Conservation (phyloP, 2,888 invertebrate genomes). For the Luffia ferchaultella region DNA sequence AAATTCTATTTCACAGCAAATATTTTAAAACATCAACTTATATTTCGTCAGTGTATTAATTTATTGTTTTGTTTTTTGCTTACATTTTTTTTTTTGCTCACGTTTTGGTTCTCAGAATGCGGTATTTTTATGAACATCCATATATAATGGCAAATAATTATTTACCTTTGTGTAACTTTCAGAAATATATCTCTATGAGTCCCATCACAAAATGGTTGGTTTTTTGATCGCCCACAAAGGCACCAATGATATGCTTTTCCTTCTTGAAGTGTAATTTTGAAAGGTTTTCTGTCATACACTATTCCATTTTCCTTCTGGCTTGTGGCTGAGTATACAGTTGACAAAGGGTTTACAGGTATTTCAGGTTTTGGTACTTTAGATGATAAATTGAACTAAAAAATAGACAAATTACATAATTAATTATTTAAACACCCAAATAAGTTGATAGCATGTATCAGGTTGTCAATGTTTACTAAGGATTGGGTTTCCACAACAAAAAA, state of each 20-base stretch:
- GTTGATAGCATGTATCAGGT: too few species aligned
- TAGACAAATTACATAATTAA: background rate
- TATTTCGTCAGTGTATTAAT: too few species aligned
- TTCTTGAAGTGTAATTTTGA: constrained; percentile 75
- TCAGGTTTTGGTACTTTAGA: constrained; percentile 52
- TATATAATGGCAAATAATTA: background rate
- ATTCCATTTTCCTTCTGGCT: constrained; percentile 76
- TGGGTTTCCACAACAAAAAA: too few species aligned
- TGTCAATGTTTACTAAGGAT: too few species aligned
- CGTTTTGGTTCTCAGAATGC: background rate
- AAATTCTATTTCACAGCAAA: background rate
- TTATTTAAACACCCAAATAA: too few species aligned
- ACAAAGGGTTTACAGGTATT: constrained; percentile 73
- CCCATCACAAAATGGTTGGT: constrained; percentile 95
- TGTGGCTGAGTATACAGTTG: constrained; percentile 66
- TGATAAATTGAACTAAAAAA: constrained; percentile 15
- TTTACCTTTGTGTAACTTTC: constrained; percentile 75
- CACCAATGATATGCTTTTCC: constrained; percentile 92
- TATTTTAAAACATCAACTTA: background rate
- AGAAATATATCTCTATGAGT: constrained; percentile 82
- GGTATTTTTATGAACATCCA: background rate
- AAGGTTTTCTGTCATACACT: constrained; percentile 90
- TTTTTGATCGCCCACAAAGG: constrained; percentile 90
- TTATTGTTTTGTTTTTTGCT: background rate
- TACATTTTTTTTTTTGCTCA: background rate